Conservation (phyloP, 2,113 vertebrate species). For the Gymnorhina tibicen region DNA sequence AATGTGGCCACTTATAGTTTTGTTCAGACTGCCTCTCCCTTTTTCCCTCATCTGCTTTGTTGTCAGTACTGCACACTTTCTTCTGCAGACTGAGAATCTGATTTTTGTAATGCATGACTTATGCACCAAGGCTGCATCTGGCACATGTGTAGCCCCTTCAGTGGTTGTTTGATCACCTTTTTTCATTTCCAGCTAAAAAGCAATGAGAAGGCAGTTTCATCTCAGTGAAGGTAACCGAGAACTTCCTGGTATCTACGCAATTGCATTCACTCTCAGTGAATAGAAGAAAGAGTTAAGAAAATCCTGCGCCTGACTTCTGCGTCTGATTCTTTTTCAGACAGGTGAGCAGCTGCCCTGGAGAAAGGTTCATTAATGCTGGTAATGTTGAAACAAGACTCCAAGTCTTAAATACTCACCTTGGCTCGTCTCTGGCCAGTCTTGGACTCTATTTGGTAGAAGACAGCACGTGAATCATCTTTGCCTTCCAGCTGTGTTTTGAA, state of each 20-base stretch:
- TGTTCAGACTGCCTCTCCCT: background rate
- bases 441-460: background rate
- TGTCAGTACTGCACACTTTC: background rate
- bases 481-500: background rate
- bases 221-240: background rate
- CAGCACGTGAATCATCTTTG: background rate
- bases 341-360: background rate
- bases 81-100: background rate
- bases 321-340: background rate
- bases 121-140: background rate
- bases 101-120: accelerated
- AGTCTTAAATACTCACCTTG: background rate
- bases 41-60: background rate
- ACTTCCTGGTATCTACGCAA: background rate
- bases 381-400: background rate
- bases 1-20: background rate
- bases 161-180: background rate
- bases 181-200: background rate
- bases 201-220: background rate
- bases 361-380: background rate
- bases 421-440: background rate
- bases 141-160: background rate
- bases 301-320: background rate
- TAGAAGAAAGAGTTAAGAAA: background rate
- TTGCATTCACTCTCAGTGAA: background rate